These are phyloP conservation scores for Leptinotarsa texana DNA, from an alignment of 1,140 invertebrate genomes.

Conservation along the genomic window DNA sequence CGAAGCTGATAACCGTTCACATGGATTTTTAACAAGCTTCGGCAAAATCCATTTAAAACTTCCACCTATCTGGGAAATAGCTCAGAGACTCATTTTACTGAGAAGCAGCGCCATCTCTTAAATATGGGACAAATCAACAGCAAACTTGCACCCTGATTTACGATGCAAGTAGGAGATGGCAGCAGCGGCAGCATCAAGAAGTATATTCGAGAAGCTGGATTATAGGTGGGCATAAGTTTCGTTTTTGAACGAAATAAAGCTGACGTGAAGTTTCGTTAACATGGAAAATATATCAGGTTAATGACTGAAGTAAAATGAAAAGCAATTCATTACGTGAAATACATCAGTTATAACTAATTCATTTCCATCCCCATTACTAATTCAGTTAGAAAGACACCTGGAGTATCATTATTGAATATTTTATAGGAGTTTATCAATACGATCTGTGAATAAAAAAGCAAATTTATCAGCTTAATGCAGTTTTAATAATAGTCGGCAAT, in stretches of 20 bases:
- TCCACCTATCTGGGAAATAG: no score
- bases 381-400: slow-evolving; percentile 25
- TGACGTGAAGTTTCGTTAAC: not conserved
- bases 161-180: not conserved
- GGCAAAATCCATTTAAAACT: no score
- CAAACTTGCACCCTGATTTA: not conserved
- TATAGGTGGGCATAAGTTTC: no score
- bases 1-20: no score
- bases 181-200: not conserved
- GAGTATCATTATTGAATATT: slow-evolving; percentile 27
- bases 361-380: slow-evolving; percentile 14
- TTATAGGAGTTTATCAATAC: slow-evolving; percentile 19
- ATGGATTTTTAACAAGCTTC: no score
- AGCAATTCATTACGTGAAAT: slow-evolving; percentile 1
- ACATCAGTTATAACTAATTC: not conserved
- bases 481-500: slow-evolving; percentile 13
- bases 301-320: not conserved
- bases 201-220: no score
- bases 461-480: slow-evolving; percentile 17
- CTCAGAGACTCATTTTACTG: not conserved
- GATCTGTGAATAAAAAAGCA: slow-evolving; percentile 21
- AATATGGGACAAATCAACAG: not conserved
- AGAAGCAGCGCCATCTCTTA: not conserved
- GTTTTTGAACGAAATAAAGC: no score
- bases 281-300: not conserved